Percentiles rank a stretch among this genome's conserved stretches.
Evolutionary conservation across 2,888 invertebrate species (phyloP).

Genomic region (Acleris holmiana): DNA sequence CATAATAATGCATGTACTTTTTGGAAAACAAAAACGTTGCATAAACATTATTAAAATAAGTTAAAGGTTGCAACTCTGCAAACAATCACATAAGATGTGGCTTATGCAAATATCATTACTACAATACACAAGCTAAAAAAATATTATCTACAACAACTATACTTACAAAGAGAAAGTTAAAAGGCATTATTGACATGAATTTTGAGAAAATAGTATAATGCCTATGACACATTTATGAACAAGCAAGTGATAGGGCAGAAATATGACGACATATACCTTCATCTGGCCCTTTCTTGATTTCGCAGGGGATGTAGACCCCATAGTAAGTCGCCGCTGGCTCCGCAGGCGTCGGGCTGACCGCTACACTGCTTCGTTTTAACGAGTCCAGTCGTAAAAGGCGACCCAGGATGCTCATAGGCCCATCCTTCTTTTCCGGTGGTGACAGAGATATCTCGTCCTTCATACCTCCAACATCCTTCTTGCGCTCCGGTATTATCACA

Average conservation of each 20-base stretch:
- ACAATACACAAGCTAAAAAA: not conserved
- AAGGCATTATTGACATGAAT: slow-evolving; percentile 18
- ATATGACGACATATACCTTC: slow-evolving; percentile 62
- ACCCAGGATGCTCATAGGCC: slow-evolving; percentile 70
- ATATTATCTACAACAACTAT: not conserved
- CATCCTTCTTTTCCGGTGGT: slow-evolving; percentile 70
- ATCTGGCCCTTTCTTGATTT: slow-evolving; percentile 79
- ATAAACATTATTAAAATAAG: not conserved
- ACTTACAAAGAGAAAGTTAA: slow-evolving; percentile 3
- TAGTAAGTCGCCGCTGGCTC: slow-evolving; percentile 71
- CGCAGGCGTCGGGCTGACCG: slow-evolving; percentile 58
- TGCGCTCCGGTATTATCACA: slow-evolving; percentile 71
- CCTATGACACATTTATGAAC: slow-evolving; percentile 22
- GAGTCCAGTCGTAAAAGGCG: slow-evolving; percentile 71
- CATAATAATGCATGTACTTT: too few relatives aligned
- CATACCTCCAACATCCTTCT: slow-evolving; percentile 67
- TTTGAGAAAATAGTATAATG: slow-evolving; percentile 19
- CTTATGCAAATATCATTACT: not conserved
- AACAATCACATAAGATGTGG: slow-evolving; percentile 1
- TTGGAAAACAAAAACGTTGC: not conserved
- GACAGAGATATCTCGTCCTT: slow-evolving; percentile 71
- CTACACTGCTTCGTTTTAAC: slow-evolving; percentile 56
- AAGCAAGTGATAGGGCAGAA: slow-evolving; percentile 18
- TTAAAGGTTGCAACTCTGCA: not conserved
- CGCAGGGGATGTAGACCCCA: slow-evolving; percentile 82